Base-by-base conservation (phyloP, 1,140 invertebrate genomes). In the Octopus bimaculoides region DNA sequence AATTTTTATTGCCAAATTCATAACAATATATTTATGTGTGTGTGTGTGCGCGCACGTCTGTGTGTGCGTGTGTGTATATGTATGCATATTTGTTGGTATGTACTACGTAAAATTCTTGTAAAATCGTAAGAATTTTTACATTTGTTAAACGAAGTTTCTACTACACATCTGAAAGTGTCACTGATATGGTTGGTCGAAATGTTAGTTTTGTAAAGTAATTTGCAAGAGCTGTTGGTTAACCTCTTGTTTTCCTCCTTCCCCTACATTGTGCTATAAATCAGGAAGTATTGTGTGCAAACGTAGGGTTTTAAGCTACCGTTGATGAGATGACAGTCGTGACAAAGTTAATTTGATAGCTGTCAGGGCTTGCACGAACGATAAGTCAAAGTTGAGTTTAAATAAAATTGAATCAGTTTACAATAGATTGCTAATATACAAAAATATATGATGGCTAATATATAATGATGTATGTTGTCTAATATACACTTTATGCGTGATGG, bases 281-380 rank as follows among this genome's bases (percentile, higher is more conserved):
- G 61, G 61, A 66, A 66, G 61, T 66, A 66, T n/a, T 66, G 61
- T 12, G 61, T n/a, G 61, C 61, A 12, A 66, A 3, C 12, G 61
- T 2, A 66, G 61, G 12, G 12, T 66, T 66, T 66, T 14, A 66
- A 66, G 61, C 12, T 66, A 14, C 3, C 61, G 61, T 14, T 66
- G 61, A 66, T 66, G 61, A 14, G 61, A 66, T 66, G 61, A 66
- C 12, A 66, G 61, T 66, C n/a, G 61, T 66, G 61, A n/a, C 61
- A 66, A 66, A 66, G 61, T 66, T n/a, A 66, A 66, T 66, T 66
- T 66, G 61, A 66, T 66, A 66, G 61, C 61, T 66, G 61, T n/a
- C 61, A 66, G 61, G 61, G 61, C 61, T 66, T 66, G 12, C 12
- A 12, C 12, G 12, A 66, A 66, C 12, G 12, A n/a, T 14, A n/a